Evolutionary conservation across 2,888 invertebrate genomes (phyloP).

Genomic region (Halictus quadricinctus): DNA sequence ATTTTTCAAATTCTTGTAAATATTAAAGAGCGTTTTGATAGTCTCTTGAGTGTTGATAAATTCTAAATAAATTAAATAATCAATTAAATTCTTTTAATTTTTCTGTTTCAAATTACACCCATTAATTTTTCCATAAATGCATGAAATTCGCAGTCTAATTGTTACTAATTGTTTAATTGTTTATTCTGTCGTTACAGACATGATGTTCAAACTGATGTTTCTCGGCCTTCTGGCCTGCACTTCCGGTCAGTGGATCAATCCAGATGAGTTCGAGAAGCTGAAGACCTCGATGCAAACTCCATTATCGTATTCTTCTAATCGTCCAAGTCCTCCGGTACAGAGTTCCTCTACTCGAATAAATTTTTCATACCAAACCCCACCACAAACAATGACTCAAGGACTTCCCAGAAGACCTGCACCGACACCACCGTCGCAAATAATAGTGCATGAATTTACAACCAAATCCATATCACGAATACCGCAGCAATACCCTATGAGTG

Average conservation of each 20-base stretch:
- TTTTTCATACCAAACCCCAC: not conserved
- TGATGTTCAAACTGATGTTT: constrained; percentile 15
- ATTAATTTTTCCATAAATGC: no score
- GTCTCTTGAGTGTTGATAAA: no score
- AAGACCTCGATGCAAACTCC: constrained; percentile 17
- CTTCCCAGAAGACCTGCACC: not conserved
- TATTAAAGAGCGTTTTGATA: no score
- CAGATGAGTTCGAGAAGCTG: constrained; percentile 62
- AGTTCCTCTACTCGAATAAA: not conserved
- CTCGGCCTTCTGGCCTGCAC: constrained; percentile 49
- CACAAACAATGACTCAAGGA: no score
- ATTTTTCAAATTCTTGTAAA: no score
- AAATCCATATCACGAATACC: not conserved
- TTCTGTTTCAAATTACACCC: no score
- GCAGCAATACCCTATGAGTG: not conserved
- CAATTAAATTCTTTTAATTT: no score
- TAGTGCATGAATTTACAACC: no score
- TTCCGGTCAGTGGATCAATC: constrained; percentile 65
- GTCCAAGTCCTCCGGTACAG: not conserved
- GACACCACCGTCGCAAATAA: no score
- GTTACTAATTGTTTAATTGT: no score
- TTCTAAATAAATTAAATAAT: no score
- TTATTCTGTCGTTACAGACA: not conserved
- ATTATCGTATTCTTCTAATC: not conserved
- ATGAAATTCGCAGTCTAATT: not conserved